Percentiles rank a stretch among this genome's conserved stretches.
Conservation (phyloP, 2,113 vertebrate species). For the Cyphomyrus discorhynchus region DNA sequence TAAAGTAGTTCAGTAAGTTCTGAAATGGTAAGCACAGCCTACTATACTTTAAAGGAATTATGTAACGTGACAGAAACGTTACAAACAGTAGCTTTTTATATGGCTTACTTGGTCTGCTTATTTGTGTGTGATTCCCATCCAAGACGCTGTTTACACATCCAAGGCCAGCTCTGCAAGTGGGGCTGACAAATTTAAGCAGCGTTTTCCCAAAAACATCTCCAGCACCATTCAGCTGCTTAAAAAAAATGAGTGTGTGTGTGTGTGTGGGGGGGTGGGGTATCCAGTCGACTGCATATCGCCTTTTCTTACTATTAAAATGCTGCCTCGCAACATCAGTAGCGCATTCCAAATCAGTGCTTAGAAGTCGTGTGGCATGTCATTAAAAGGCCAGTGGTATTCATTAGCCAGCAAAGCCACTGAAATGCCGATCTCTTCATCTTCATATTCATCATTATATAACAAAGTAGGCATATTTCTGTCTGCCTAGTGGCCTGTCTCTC, state of each 20-base stretch:
- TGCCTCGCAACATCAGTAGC: slow-evolving; percentile 40
- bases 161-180: neutral
- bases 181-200: neutral
- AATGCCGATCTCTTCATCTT: slow-evolving; percentile 73
- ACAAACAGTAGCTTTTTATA: neutral
- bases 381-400: slow-evolving; percentile 67
- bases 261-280: neutral
- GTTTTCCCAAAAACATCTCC: slow-evolving; percentile 15
- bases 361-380: slow-evolving; percentile 52
- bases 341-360: slow-evolving; percentile 49
- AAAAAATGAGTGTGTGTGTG: neutral
- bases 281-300: neutral
- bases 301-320: neutral
- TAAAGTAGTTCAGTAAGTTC: neutral
- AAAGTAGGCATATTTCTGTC: slow-evolving; percentile 82
- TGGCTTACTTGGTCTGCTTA: slow-evolving; percentile 1
- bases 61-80: neutral
- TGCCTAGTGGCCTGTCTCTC: slow-evolving; percentile 90
- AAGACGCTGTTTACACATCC: neutral
- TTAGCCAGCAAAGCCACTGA: slow-evolving; percentile 65
- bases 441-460: slow-evolving; percentile 95
- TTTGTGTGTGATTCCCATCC: neutral
- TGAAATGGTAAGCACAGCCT: neutral
- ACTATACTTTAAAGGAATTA: neutral
- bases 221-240: slow-evolving; percentile 3